Base-by-base conservation (phyloP, 2,113 vertebrate species). In the Thermophis baileyi region DNA sequence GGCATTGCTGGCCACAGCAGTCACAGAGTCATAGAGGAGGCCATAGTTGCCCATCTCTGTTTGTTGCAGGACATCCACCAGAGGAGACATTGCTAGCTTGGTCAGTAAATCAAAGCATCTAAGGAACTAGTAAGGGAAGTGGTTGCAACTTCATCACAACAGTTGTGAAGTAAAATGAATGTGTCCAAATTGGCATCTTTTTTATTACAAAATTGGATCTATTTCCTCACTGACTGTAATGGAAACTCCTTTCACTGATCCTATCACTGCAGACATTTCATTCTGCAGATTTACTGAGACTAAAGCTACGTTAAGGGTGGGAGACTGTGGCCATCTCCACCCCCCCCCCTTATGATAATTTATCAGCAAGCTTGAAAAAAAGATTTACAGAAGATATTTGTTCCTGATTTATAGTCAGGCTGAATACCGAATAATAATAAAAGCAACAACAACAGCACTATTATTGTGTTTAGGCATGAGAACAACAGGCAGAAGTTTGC, bases 91-190 rank as follows among this genome's bases (percentile, higher is more conserved):
- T n/a, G 54, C 27, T 16, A 44, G 44, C 20, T 9, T 51, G 47
- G 24, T 11, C 1, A 6, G 24, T 27, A 30, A 30, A 4, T 63
- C 25, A 25, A 53, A 49, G 1, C 12, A 5, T 27, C 22, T 12
- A n/a, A 3, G 0, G 0, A 35, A 55, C 20, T 47, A 3, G 25
- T 0, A 0, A 0, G 0, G 40, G 87, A 74, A 11, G 24, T 30
- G 25, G 25, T 1, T 2, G 10, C 7, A 18, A 7, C 12, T 85
- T 0, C 54, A 55, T 25, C 74, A 0, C 1, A 16, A 47, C 49
- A 1, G 10, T 27, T 18, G 69, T 27, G 44, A 0, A 16, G n/a
- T 27, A 46, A 89, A 81, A 3, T 35, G 35, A 0, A 1, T 1
- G 3, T 51, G 85, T 10, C 0, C 0, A 2, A 0, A 9, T 25